Evolutionary conservation across 2,888 invertebrate genomes (phyloP).

Genomic region (Sarcophaga subvicina): DNA sequence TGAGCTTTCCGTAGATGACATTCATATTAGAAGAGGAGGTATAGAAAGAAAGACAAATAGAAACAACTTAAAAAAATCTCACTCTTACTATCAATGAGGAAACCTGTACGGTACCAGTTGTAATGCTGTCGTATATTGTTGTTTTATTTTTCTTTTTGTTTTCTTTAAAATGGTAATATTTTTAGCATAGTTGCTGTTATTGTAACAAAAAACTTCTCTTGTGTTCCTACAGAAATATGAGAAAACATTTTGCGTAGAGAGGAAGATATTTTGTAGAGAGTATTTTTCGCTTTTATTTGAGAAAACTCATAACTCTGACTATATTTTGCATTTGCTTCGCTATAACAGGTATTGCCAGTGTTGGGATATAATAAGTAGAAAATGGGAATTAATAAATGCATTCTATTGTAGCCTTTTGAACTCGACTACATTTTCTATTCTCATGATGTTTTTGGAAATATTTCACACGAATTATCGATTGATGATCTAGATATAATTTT

Average conservation of each 20-base stretch:
- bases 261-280: neutral
- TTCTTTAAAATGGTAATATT: conserved; percentile 7
- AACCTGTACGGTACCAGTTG: conserved; percentile 67
- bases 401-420: no score
- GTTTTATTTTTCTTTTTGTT: neutral
- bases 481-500: no score
- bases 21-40: neutral
- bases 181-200: neutral
- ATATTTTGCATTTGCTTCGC: neutral
- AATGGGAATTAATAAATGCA: neutral
- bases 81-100: conserved; percentile 68
- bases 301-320: conserved; percentile 22
- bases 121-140: conserved; percentile 47
- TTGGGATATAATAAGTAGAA: neutral
- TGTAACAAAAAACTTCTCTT: conserved; percentile 34
- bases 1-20: conserved; percentile 55
- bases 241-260: conserved; percentile 14
- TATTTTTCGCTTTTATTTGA: conserved; percentile 12
- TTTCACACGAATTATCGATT: no score
- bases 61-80: conserved; percentile 44
- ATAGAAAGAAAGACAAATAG: conserved; percentile 7
- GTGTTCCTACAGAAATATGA: neutral
- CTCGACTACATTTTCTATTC: no score
- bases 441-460: no score
- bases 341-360: conserved; percentile 5